Evolutionary conservation across 2,888 invertebrate species (phyloP).

Genomic region (Ormyrus thymus): DNA sequence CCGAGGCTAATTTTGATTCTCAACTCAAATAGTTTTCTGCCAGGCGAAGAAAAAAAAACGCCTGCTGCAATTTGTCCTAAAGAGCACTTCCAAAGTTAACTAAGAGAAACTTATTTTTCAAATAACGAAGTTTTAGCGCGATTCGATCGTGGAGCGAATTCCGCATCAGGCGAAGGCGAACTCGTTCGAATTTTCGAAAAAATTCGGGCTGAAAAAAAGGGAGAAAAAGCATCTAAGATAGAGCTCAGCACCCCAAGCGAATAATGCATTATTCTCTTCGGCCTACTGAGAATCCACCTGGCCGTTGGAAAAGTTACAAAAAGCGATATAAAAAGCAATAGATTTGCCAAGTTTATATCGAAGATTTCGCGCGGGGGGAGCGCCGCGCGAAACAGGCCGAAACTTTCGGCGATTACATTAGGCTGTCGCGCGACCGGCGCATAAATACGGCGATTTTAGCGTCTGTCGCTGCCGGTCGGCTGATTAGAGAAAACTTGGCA

Average conservation of each 20-base stretch:
- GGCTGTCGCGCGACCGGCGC: neutral
- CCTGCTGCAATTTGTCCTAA: neutral
- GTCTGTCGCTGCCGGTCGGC: constrained; percentile 41
- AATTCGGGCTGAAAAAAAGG: neutral
- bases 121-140: neutral
- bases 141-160: constrained; percentile 1
- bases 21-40: no score
- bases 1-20: no score
- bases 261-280: neutral
- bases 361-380: constrained; percentile 10
- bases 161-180: no score
- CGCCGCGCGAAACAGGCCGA: neutral
- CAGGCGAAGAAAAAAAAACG: neutral
- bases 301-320: constrained; percentile 6
- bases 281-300: constrained; percentile 10
- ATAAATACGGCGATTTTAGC: constrained; percentile 35
- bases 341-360: constrained; percentile 34
- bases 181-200: neutral
- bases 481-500: constrained; percentile 53
- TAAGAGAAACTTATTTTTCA: constrained; percentile 1
- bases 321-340: constrained; percentile 38
- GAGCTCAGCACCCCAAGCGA: neutral
- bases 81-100: neutral
- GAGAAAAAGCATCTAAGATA: neutral
- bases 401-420: constrained; percentile 14